Evolutionary conservation across 2,888 invertebrate species (phyloP).

Genomic region (Xylota sylvarum): DNA sequence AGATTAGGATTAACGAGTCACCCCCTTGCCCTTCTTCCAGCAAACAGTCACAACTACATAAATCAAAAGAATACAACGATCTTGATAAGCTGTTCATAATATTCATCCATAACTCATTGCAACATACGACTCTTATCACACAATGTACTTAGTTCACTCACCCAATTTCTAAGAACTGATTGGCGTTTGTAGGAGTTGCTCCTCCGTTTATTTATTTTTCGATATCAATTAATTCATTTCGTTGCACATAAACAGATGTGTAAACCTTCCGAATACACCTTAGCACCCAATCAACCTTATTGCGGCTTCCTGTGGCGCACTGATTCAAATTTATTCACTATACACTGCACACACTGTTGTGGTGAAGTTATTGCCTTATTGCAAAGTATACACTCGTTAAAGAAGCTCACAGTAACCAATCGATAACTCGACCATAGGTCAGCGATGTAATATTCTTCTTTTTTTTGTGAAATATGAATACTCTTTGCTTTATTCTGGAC

Average conservation of each 20-base stretch:
- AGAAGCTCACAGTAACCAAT: conserved; percentile 55
- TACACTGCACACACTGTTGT: conserved; percentile 23
- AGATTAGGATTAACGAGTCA: too few species aligned
- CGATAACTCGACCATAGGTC: conserved; percentile 73
- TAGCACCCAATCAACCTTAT: conserved; percentile 52
- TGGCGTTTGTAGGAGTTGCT: conserved; percentile 27
- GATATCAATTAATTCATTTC: conserved; percentile 42
- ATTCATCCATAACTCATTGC: too few species aligned
- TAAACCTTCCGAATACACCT: conserved; percentile 40
- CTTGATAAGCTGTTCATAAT: too few species aligned
- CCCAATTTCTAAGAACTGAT: conserved; percentile 75
- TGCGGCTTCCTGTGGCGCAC: conserved; percentile 50
- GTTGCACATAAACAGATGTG: conserved; percentile 11
- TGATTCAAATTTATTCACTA: conserved; percentile 26
- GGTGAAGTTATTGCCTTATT: conserved; percentile 49
- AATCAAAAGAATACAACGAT: too few species aligned
- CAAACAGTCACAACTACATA: too few species aligned
- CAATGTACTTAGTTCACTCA: conserved; percentile 40
- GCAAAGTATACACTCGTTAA: conserved; percentile 35
- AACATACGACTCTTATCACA: neutral
- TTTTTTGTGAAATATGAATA: conserved; percentile 32
- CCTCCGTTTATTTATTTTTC: neutral
- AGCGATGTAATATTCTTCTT: conserved; percentile 63
- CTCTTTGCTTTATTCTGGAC: conserved; percentile 26
- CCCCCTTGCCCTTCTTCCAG: too few species aligned